Conservation (phyloP, 2,888 invertebrate species). For the Oconnorella tubifera region DNA sequence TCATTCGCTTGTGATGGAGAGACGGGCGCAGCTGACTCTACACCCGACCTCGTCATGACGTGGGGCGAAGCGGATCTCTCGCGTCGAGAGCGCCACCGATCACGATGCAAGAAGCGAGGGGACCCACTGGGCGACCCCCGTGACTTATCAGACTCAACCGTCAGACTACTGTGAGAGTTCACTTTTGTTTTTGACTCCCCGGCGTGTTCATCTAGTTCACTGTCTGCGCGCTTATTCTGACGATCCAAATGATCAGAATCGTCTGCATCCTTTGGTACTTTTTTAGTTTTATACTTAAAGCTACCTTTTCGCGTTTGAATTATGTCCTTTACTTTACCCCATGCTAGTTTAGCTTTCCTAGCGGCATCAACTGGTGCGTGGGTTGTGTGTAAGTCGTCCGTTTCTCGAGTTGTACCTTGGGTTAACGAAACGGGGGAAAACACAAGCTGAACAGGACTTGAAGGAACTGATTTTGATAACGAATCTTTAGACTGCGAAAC, state of each 20-base stretch:
- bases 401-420: neutral
- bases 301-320: constrained; percentile 64
- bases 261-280: neutral
- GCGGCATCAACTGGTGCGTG: constrained; percentile 1
- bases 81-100: neutral
- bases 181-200: too few species aligned
- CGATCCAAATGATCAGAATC: neutral
- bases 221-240: neutral
- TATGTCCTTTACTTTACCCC: constrained; percentile 75
- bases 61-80: constrained; percentile 3
- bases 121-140: neutral
- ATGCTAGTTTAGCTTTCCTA: constrained; percentile 59
- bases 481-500: neutral
- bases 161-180: too few species aligned
- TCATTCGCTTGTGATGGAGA: too few species aligned
- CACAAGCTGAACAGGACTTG: constrained; percentile 10
- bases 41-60: neutral
- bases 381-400: neutral
- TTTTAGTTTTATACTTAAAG: constrained; percentile 40
- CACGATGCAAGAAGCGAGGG: neutral
- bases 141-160: too few species aligned
- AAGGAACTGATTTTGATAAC: constrained; percentile 9
- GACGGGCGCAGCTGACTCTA: neutral
- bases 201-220: neutral
- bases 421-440: too few species aligned